A percentile compares a stretch with the other conserved stretches of the same genome.
These are phyloP conservation scores for Adelognathus sp. DNA, from an alignment of 2,888 invertebrate species.

Conservation along the genomic window DNA sequence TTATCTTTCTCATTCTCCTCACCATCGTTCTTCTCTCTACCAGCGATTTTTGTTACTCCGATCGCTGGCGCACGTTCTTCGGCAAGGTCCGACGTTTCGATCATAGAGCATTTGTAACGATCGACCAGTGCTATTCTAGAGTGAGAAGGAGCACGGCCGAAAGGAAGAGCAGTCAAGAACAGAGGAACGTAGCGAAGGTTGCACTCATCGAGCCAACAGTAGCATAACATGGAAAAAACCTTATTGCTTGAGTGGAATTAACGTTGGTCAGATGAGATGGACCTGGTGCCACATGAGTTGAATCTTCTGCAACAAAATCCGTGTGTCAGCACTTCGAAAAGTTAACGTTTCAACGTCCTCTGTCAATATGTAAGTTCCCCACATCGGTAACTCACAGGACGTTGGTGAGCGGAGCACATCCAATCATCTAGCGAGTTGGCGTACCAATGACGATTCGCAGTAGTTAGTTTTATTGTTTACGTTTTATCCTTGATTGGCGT, in stretches of 20 bases:
- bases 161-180: conserved; percentile 2
- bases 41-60: conserved; percentile 37
- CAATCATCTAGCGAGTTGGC: no score
- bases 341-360: not conserved
- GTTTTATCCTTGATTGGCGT: no score
- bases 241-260: not conserved
- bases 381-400: no score
- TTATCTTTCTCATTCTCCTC: conserved; percentile 1
- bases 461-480: no score
- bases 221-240: conserved; percentile 1
- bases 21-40: conserved; percentile 15
- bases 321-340: not conserved
- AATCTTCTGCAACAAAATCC: not conserved
- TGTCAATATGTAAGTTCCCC: no score
- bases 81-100: conserved; percentile 40
- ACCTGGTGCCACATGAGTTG: not conserved
- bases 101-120: conserved; percentile 45
- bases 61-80: conserved; percentile 10
- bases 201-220: conserved; percentile 9
- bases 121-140: conserved; percentile 38
- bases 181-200: conserved; percentile 18
- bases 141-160: not conserved
- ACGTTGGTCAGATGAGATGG: not conserved
- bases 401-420: no score
- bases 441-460: no score